Base-by-base conservation (phyloP, 1,140 invertebrate species). In the Solen grandis region DNA sequence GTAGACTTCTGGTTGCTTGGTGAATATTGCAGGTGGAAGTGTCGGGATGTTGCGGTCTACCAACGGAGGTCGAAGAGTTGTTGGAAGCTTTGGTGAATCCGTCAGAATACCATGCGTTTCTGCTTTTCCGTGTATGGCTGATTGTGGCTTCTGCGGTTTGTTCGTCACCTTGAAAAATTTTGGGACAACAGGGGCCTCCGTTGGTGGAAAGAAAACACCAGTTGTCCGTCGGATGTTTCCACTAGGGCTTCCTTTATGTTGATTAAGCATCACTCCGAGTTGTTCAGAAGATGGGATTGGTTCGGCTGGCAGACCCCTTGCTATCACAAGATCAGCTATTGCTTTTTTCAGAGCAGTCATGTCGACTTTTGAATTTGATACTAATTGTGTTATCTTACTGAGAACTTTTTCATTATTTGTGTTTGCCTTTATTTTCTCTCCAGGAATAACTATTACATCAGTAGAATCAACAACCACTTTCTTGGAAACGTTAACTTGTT, bases 21-120 rank as follows among this genome's bases (percentile, higher is more conserved):
- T 55, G 27, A n/a, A 22, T 22, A 25, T 66, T 13, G 33, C 3
- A 1, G 63, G 63, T 5, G 63, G 63, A 66, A 66, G 63, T 5
- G 63, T 66, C 3, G 63, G 63, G 29, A 66, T 66, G n/a, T n/a
- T n/a, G n/a, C n/a, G n/a, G 29, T 66, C 63, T 46, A 46, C 63
- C 41, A 25, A 22, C 14, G 63, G 66, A 3, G 66, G 50, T 4
- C 35, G 2, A 19, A 13, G n/a, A 3, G 46, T 46, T 16, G 46
- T 29, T 25, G 27, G 10, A 46, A 46, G 8, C 8, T 46, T 46
- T 10, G 41, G 8, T 46, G 19, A 46, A 46, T 46, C 41, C 41
- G 41, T 46, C 41, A 19, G 19, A 46, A 46, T 46, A 19, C 41
- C n/a, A n/a, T 46, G 19, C 41, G 8, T 10, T 10, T 8, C 8